These are phyloP conservation scores for Trachymyrmex septentrionalis DNA, from an alignment of 1,140 invertebrate species.

Conservation along the genomic window DNA sequence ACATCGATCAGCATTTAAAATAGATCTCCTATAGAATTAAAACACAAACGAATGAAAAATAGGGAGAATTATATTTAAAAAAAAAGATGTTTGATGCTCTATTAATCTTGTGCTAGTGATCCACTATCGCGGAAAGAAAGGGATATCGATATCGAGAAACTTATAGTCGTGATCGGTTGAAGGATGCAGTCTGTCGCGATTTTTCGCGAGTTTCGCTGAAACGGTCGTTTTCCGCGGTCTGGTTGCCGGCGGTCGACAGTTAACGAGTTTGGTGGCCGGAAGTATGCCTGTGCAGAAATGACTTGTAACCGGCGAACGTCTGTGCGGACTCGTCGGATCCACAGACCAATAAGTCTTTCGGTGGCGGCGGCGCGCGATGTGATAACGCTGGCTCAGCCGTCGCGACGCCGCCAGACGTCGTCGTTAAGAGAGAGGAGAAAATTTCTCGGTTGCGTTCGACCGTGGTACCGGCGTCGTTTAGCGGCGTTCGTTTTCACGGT, in stretches of 20 bases:
- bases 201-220: constrained; percentile 45
- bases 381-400: constrained; percentile 60
- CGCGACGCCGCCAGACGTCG: constrained; percentile 23
- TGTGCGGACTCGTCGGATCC: not conserved
- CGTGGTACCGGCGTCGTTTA: constrained; percentile 24
- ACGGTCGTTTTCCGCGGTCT: constrained; percentile 15
- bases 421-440: not conserved
- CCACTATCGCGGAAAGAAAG: not conserved
- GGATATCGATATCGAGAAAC: not conserved
- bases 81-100: not conserved
- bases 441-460: not conserved
- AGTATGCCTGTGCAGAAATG: constrained; percentile 20
- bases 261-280: constrained; percentile 28
- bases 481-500: constrained; percentile 28
- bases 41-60: not conserved
- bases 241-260: not conserved
- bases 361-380: not conserved
- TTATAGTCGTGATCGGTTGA: not conserved
- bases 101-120: not conserved
- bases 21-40: not conserved
- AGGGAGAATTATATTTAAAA: not conserved
- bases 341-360: constrained; percentile 46
- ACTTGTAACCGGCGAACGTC: constrained; percentile 6
- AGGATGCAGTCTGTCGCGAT: constrained; percentile 9
- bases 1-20: not conserved